Evolutionary conservation across 1,140 invertebrate species (phyloP).

Genomic region (Pantala flavescens): DNA sequence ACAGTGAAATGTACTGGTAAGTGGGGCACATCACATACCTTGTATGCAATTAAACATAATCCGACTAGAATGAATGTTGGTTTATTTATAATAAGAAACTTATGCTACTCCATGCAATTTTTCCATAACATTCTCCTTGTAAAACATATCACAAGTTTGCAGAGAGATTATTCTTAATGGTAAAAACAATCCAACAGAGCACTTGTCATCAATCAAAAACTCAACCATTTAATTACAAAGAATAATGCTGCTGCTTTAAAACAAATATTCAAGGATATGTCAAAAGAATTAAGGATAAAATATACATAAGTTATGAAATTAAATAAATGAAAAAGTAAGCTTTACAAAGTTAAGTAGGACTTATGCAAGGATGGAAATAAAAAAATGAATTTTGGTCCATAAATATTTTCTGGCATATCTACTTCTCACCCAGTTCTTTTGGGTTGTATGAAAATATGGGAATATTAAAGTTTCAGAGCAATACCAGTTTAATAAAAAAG

Average conservation of each 20-base stretch:
- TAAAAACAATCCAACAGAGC: background rate
- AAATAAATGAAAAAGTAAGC: background rate
- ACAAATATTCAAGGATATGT: background rate
- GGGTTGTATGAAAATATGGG: conserved; percentile 1
- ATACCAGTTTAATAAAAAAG: conserved; percentile 8
- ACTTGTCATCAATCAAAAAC: background rate
- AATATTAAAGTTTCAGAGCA: background rate
- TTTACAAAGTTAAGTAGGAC: background rate
- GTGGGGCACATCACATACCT: background rate
- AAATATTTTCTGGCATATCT: background rate
- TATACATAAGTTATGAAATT: background rate
- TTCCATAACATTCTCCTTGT: background rate
- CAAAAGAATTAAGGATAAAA: background rate
- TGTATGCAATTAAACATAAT: background rate
- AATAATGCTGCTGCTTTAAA: background rate
- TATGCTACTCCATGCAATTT: background rate
- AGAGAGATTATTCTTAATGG: background rate
- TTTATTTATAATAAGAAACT: background rate
- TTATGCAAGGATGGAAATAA: background rate
- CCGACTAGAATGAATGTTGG: background rate
- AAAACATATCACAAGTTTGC: background rate
- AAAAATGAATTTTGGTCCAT: background rate
- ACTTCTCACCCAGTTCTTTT: background rate
- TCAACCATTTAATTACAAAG: background rate
- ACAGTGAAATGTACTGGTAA: background rate